Conservation (phyloP, 2,888 invertebrate genomes). For the Chaitophorus viminalis region DNA sequence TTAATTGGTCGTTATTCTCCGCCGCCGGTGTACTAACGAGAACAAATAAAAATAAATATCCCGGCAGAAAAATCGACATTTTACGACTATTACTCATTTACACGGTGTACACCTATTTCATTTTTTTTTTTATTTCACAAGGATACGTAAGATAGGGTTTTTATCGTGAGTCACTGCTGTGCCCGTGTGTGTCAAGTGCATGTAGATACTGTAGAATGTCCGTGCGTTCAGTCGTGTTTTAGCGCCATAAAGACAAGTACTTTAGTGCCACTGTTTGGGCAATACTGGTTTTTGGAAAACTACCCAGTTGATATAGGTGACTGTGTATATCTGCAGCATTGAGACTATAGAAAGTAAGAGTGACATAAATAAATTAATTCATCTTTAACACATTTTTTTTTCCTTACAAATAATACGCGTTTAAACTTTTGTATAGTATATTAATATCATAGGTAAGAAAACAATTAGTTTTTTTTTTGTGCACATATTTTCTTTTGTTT, state of each 20-base stretch:
- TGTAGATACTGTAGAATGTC: background rate
- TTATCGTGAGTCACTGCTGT: too few relatives aligned
- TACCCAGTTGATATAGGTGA: background rate
- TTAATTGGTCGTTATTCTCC: background rate
- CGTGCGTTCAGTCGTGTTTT: background rate
- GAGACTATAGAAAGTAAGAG: background rate
- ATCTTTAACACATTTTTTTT: too few relatives aligned
- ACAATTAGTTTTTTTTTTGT: conserved; percentile 10
- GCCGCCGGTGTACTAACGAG: background rate
- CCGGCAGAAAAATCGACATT: background rate
- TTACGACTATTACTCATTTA: too few relatives aligned
- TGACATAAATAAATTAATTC: background rate
- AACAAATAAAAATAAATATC: background rate
- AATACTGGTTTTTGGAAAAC: conserved; percentile 14
- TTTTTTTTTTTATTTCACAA: too few relatives aligned
- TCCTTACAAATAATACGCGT: background rate
- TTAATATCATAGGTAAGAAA: conserved; percentile 40
- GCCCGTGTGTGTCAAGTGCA: too few relatives aligned
- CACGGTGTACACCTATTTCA: too few relatives aligned
- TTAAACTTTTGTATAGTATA: background rate
- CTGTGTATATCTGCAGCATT: background rate
- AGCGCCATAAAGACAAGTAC: background rate
- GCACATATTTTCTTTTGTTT: background rate
- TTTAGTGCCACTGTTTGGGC: conserved; percentile 27
- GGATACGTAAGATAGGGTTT: too few relatives aligned